Percentiles rank a stretch among this genome's conserved stretches.
phyloP scores from a whole-genome alignment of 2,888 invertebrate genomes.

The Cephus sareptanus region DNA sequence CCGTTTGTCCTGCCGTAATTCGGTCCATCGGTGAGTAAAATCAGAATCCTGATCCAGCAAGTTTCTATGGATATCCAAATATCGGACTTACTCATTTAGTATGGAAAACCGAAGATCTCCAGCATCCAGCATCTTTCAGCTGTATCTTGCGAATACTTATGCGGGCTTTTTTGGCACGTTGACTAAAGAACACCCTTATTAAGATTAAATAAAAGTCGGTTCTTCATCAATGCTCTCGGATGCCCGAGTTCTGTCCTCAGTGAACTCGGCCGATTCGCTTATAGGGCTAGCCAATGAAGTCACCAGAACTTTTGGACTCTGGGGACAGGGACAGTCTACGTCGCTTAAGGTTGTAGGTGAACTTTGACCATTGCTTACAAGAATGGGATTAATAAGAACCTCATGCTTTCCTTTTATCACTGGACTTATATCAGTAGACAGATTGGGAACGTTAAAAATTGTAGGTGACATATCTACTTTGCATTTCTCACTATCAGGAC shows the following conservation, averaged over 20 bases:
- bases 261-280: conserved; percentile 15
- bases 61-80: too few relatives aligned
- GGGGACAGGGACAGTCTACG: conserved; percentile 23
- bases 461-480: neutral
- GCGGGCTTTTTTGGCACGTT: conserved; percentile 52
- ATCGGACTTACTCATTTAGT: too few relatives aligned
- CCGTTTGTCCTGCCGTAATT: too few relatives aligned
- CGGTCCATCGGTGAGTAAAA: too few relatives aligned
- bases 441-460: conserved; percentile 7
- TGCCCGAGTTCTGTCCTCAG: neutral
- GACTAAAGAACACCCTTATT: conserved; percentile 43
- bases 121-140: too few relatives aligned
- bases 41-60: too few relatives aligned
- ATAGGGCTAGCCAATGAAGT: conserved; percentile 20
- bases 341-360: conserved; percentile 10
- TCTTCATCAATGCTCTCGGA: conserved; percentile 7
- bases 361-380: too few relatives aligned
- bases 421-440: too few relatives aligned
- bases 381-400: too few relatives aligned
- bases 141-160: conserved; percentile 28
- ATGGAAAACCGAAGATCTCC: too few relatives aligned
- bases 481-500: conserved; percentile 9
- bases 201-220: conserved; percentile 35
- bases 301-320: conserved; percentile 34
- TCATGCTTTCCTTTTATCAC: too few relatives aligned